Evolutionary conservation across 2,113 vertebrate species (phyloP).

Genomic region (Phaethornis superciliosus): DNA sequence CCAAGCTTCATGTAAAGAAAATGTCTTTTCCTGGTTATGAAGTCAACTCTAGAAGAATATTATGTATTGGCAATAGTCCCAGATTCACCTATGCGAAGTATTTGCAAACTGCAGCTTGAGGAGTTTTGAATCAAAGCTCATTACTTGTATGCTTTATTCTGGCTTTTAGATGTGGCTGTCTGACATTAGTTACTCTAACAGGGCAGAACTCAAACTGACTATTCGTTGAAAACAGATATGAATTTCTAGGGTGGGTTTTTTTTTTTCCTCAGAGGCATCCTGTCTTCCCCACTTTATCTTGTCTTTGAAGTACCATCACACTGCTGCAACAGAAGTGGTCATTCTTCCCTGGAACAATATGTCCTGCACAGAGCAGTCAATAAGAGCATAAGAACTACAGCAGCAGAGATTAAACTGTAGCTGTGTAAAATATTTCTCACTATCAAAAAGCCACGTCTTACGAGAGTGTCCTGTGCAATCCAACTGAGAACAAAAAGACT

Average conservation of each 20-base stretch:
- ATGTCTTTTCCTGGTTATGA: neutral
- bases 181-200: constrained; percentile 20
- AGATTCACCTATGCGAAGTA: constrained; percentile 31
- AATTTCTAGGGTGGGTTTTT: neutral
- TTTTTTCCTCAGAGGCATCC: constrained; percentile 35
- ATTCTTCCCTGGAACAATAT: neutral
- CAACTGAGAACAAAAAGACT: neutral
- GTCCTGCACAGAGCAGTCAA: neutral
- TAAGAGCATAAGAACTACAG: neutral
- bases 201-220: neutral
- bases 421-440: neutral
- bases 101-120: neutral
- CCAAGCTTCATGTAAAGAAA: neutral
- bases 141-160: neutral
- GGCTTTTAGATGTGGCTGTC: neutral
- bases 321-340: neutral
- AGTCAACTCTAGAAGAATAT: constrained; percentile 7
- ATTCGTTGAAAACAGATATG: constrained; percentile 7
- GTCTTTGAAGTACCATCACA: neutral
- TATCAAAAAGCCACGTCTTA: neutral
- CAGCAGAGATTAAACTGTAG: neutral
- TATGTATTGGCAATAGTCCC: neutral
- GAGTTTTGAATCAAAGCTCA: neutral
- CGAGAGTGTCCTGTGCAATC: neutral
- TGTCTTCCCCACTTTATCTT: neutral